Evolutionary conservation across 2,113 vertebrate genomes (phyloP).

Genomic region (Salvelinus namaycush): DNA sequence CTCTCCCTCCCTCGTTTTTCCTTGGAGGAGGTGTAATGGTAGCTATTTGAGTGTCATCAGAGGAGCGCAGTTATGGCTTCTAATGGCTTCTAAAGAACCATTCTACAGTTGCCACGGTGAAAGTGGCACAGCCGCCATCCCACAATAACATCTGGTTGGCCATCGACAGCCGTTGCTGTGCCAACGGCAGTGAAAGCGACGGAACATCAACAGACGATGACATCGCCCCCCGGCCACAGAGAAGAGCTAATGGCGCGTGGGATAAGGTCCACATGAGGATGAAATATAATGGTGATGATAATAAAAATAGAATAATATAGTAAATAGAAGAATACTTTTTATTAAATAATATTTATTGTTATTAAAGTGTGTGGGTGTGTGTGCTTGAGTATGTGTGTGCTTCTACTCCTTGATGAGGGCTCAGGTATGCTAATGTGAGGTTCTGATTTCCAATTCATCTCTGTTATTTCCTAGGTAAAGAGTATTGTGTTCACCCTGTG

Average conservation of each 20-base stretch:
- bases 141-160: slow-evolving; percentile 67
- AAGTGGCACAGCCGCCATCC: slow-evolving; percentile 73
- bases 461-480: slow-evolving; percentile 34
- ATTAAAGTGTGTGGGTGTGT: background rate
- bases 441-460: slow-evolving; percentile 33
- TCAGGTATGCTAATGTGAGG: slow-evolving; percentile 21
- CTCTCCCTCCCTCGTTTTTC: slow-evolving; percentile 38
- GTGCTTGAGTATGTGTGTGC: background rate
- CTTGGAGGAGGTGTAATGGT: slow-evolving; percentile 81
- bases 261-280: slow-evolving; percentile 70
- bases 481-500: slow-evolving; percentile 9
- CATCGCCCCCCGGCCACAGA: slow-evolving; percentile 62
- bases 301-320: slow-evolving; percentile 59
- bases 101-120: slow-evolving; percentile 77
- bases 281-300: slow-evolving; percentile 71
- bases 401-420: slow-evolving; percentile 19
- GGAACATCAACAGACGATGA: slow-evolving; percentile 67
- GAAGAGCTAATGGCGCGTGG: slow-evolving; percentile 74
- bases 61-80: slow-evolving; percentile 56
- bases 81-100: slow-evolving; percentile 82
- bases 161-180: slow-evolving; percentile 62
- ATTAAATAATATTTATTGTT: background rate
- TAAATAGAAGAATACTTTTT: slow-evolving; percentile 54
- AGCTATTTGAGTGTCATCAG: slow-evolving; percentile 84
- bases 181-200: slow-evolving; percentile 43